These are phyloP conservation scores for Coregonus ussuriensis DNA, from an alignment of 2,797 vertebrate species.

Conservation along the genomic window DNA sequence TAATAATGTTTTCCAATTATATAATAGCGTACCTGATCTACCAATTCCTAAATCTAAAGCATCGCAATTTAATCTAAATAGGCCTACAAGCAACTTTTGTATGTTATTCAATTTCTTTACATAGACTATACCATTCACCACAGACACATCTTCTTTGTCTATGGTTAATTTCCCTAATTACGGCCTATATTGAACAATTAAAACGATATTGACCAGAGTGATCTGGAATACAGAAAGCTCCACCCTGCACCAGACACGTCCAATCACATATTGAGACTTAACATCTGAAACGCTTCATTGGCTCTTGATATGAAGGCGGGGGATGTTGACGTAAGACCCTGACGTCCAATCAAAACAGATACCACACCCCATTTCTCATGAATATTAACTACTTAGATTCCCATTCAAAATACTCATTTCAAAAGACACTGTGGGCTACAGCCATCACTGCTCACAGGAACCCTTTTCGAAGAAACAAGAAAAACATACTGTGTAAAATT, in stretches of 20 bases:
- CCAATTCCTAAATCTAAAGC: background rate
- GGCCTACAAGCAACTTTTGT: background rate
- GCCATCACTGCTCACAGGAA: background rate
- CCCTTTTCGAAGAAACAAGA: background rate
- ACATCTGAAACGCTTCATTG: conserved; percentile 20
- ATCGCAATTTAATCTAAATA: background rate
- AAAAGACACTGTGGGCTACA: background rate
- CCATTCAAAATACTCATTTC: conserved; percentile 17
- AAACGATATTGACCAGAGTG: background rate
- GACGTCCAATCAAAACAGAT: conserved; percentile 35
- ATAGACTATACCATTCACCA: background rate
- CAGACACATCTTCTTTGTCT: background rate
- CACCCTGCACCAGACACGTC: background rate
- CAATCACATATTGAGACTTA: conserved; percentile 10
- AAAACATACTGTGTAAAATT: background rate
- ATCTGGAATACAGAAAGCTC: background rate
- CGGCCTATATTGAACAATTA: background rate
- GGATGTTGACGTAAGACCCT: background rate
- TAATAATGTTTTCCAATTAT: background rate
- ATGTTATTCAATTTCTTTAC: background rate
- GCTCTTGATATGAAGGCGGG: conserved; percentile 25
- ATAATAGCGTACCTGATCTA: background rate
- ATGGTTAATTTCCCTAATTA: background rate
- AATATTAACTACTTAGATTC: conserved; percentile 17
- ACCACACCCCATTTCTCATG: conserved; percentile 23